Conservation (phyloP, 2,797 vertebrate genomes). For the Alexandromys oeconomus region DNA sequence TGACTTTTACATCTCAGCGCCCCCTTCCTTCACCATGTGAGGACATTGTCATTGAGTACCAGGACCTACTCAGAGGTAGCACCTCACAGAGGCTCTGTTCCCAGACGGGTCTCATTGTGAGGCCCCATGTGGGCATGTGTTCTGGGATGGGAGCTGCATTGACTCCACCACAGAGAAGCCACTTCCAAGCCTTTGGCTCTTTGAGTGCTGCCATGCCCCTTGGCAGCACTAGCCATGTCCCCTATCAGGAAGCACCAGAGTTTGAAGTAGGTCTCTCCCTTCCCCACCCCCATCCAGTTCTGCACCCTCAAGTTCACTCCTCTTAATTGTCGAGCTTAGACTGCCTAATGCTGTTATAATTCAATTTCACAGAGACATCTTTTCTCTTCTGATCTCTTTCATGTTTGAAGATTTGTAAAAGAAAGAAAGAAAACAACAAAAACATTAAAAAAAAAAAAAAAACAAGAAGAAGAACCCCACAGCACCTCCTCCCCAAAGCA, state of each 20-base stretch:
- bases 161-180: background rate
- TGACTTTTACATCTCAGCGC: rapidly evolving
- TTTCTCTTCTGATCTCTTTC: background rate
- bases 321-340: background rate
- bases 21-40: background rate
- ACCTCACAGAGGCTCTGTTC: background rate
- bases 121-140: rapidly evolving
- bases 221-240: background rate
- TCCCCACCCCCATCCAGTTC: rapidly evolving
- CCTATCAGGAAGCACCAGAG: rapidly evolving
- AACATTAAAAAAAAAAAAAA: background rate
- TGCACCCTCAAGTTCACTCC: rapidly evolving
- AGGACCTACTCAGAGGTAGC: too few relatives aligned
- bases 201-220: background rate
- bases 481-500: background rate
- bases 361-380: background rate
- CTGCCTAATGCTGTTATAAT: background rate
- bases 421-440: background rate
- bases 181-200: background rate
- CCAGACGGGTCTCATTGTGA: background rate
- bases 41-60: background rate
- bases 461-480: background rate
- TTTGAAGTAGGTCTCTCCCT: background rate
- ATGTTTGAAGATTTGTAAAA: background rate
- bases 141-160: rapidly evolving